Evolutionary conservation across 2,113 vertebrate species (phyloP).

Genomic region (Pedetes capensis): DNA sequence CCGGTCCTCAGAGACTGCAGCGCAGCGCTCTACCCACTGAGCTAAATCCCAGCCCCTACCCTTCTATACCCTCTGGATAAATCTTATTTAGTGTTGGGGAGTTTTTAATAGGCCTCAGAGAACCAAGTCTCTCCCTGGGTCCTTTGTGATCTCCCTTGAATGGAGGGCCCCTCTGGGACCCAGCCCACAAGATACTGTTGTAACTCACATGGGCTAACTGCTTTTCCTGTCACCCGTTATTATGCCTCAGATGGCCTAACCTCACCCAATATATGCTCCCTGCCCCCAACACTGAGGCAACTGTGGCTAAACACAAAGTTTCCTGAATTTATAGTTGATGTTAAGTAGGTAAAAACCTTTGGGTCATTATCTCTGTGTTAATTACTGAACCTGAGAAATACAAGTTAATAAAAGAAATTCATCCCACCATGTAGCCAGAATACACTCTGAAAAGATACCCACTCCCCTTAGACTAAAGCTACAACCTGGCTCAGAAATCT

Average conservation of each 20-base stretch:
- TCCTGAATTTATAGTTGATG: slow-evolving; percentile 31
- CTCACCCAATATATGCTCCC: slow-evolving; percentile 20
- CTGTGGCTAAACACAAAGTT: slow-evolving; percentile 54
- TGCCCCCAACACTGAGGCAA: slow-evolving; percentile 33
- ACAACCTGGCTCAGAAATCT: slow-evolving; percentile 14
- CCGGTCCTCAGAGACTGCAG: too few relatives aligned
- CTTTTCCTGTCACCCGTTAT: slow-evolving; percentile 74
- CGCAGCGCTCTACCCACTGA: too few relatives aligned
- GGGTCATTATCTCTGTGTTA: background rate
- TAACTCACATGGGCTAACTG: slow-evolving; percentile 73
- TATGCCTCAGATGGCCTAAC: slow-evolving; percentile 66
- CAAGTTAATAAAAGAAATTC: background rate
- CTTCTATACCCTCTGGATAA: background rate
- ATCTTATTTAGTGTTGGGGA: background rate
- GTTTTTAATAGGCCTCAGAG: slow-evolving; percentile 22
- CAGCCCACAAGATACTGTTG: slow-evolving; percentile 67
- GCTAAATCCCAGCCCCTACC: too few relatives aligned
- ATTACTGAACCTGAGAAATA: slow-evolving; percentile 30
- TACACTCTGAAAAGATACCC: background rate
- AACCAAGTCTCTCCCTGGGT: slow-evolving; percentile 7
- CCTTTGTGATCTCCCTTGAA: slow-evolving; percentile 27
- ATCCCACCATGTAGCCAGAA: background rate
- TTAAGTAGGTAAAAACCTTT: slow-evolving; percentile 33
- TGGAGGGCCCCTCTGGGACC: slow-evolving; percentile 26
- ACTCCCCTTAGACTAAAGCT: background rate